Conservation (phyloP, 2,888 invertebrate species). For the Lamellibrachia columna region DNA sequence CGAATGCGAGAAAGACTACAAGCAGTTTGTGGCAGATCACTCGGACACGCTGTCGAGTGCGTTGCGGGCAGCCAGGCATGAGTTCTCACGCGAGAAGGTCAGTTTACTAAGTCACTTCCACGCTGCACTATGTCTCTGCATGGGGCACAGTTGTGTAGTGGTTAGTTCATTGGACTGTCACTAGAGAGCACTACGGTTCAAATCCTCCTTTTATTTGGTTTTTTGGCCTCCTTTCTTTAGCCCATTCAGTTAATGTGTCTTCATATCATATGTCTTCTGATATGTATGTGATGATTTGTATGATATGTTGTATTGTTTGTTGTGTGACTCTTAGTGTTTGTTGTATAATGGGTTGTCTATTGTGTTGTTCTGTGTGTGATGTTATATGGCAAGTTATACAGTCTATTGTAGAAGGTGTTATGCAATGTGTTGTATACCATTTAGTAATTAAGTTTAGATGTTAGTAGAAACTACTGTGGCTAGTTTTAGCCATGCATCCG, state of each 20-base stretch:
- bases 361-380: no score
- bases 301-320: neutral
- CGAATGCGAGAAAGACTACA: constrained; percentile 50
- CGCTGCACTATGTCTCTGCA: neutral
- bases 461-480: neutral
- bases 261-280: no score
- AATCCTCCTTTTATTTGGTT: neutral
- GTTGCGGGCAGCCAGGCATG: constrained; percentile 48
- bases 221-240: neutral
- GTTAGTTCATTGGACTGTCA: neutral
- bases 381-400: no score
- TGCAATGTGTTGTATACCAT: neutral
- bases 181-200: no score
- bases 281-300: neutral
- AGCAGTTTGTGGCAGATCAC: constrained; percentile 50
- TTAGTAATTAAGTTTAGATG: neutral
- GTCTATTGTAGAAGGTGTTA: no score
- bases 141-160: neutral
- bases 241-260: neutral
- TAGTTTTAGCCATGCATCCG: neutral
- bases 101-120: neutral
- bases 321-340: neutral
- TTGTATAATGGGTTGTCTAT: no score
- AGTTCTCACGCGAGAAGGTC: constrained; percentile 51
- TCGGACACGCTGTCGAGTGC: constrained; percentile 53